Base-by-base conservation (phyloP, 2,888 invertebrate species). In the Lepidonotus clava region DNA sequence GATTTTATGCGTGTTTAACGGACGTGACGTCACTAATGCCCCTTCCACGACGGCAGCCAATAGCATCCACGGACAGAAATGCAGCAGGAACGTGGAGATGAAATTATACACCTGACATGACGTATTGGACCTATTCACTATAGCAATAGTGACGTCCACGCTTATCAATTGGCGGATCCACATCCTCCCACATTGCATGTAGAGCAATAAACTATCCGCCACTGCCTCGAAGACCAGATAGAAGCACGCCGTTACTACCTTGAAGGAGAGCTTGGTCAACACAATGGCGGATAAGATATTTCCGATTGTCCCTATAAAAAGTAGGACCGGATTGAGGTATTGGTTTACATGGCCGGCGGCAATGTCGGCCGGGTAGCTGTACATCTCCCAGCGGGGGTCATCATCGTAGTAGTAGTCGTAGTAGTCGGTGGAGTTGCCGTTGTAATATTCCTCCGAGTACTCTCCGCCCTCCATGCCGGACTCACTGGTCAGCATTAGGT, bases 211-310 rank as follows among this genome's bases (percentile, higher is more conserved):
- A 11, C 92, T 89, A 86, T 93, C 93, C 61, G 92, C 89, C 6
- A 91, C 87, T 32, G 91, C 89, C 0, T 91, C 84, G 21, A 92
- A 87, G 4, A 91, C 85, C 85, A 93, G 90, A 89, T 93, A 94
- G 36, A 92, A 87, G 86, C 92, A 93, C 6, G 92, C 92, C 8
- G 94, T 93, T 91, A 93, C 92, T 18, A 92, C 91, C 24, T 89
- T 90, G 34, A 88, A 87, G 84, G 92, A 91, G 85, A 93, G 89
- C 61, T 91, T 89, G 34, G 89, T 86, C 87, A 93, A 77, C 86
- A 90, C 76, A 89, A 91, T 56, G 67, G 86, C 88, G 36, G 88
- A 28, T 8, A 91, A 8, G 1, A 92, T 83, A 84, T 92, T 92
- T 32, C 92, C 92, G 2, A 92, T 67, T 0, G 92, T 92, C 11